A percentile compares a stretch with the other conserved stretches of the same genome.
These are phyloP conservation scores for Aphelenchoides avenae DNA, from an alignment of 1,140 invertebrate species.

Conservation along the genomic window DNA sequence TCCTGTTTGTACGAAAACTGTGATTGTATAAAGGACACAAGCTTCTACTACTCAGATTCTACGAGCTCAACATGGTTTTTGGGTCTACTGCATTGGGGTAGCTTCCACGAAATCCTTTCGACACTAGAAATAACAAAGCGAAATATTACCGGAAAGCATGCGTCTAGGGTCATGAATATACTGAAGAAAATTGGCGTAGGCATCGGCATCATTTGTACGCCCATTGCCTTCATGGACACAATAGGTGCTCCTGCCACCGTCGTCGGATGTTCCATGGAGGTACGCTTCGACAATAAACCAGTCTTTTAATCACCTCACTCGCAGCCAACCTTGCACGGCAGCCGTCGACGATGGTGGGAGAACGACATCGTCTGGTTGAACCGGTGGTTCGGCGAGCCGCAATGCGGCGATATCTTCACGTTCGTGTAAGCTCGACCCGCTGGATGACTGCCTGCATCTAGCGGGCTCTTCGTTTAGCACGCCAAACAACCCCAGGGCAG, in stretches of 20 bases:
- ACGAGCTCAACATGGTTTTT: too few species aligned
- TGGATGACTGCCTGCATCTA: too few species aligned
- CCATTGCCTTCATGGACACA: slow-evolving; percentile 26
- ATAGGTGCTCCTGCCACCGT: slow-evolving; percentile 32
- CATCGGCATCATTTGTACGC: slow-evolving; percentile 21
- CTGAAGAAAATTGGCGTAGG: neutral
- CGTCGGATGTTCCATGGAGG: slow-evolving; percentile 35
- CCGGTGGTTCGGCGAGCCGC: neutral
- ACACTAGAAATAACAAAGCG: too few species aligned
- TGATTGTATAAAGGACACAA: too few species aligned
- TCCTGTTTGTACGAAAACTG: too few species aligned
- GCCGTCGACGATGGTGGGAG: slow-evolving; percentile 24
- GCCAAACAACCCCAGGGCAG: slow-evolving; percentile 25
- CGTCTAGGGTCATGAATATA: neutral
- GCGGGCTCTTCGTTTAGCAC: slow-evolving; percentile 15
- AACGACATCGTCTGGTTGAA: slow-evolving; percentile 28
- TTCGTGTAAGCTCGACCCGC: slow-evolving; percentile 27
- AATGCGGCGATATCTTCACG: slow-evolving; percentile 22
- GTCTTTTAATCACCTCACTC: slow-evolving; percentile 1
- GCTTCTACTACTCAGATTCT: too few species aligned
- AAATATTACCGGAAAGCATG: too few species aligned
- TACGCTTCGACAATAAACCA: neutral
- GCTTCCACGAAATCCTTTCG: too few species aligned
- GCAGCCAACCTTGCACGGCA: slow-evolving; percentile 25
- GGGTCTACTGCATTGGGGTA: too few species aligned